Percentiles rank a stretch among this genome's conserved stretches.
Conservation (phyloP, 2,113 vertebrate species). For the Ammospiza nelsoni region DNA sequence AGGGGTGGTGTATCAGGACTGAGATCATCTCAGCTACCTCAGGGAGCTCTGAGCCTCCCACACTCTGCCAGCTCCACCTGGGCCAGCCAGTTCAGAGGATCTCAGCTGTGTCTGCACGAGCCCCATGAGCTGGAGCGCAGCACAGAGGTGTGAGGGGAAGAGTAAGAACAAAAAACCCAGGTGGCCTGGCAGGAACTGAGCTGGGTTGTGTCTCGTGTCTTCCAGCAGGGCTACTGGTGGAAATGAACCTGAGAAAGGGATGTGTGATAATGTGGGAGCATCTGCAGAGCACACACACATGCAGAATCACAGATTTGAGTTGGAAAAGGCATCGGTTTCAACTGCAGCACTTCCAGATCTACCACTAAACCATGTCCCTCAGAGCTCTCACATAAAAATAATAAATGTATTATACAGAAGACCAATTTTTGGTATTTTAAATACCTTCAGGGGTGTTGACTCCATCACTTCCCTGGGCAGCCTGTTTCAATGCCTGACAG, state of each 20-base stretch:
- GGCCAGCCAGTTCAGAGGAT: constrained; percentile 1
- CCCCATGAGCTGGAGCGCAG: neutral
- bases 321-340: neutral
- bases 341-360: neutral
- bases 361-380: neutral
- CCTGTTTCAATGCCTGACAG: neutral
- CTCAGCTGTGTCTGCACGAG: neutral
- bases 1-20: neutral
- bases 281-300: neutral
- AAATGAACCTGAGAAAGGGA: neutral
- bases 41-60: constrained; percentile 11
- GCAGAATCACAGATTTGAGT: fast-evolving
- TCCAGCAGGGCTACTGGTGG: neutral
- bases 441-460: neutral
- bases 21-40: constrained; percentile 21
- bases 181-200: neutral
- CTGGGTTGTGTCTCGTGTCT: neutral
- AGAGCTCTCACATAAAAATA: neutral
- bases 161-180: neutral
- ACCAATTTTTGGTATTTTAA: neutral
- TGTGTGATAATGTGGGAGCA: neutral
- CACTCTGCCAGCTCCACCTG: constrained; percentile 39
- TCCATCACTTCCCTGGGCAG: neutral
- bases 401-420: neutral
- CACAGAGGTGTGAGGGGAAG: neutral